A percentile compares a stretch with the other conserved stretches of the same genome.
Evolutionary conservation across 2,797 vertebrate genomes (phyloP).

Genomic region (Melanotaenia nigrans): DNA sequence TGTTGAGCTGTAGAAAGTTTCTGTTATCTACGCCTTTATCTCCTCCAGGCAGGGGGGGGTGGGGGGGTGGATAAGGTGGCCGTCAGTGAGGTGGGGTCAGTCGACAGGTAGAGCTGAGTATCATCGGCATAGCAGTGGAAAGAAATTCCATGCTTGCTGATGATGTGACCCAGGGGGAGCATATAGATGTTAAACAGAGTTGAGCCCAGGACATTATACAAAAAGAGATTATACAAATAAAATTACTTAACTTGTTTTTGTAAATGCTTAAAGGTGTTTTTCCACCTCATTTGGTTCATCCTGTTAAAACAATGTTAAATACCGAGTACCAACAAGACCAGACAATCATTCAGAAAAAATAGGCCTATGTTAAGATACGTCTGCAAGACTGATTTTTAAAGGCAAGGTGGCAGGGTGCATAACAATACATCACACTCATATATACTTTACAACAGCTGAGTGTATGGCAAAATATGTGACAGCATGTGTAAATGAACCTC

Average conservation of each 20-base stretch:
- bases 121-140: too few relatives aligned
- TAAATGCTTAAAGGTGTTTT: neutral
- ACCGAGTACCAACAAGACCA: slow-evolving; percentile 18
- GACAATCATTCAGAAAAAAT: slow-evolving; percentile 25
- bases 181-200: too few relatives aligned
- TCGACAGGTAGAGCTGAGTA: too few relatives aligned
- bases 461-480: slow-evolving; percentile 40
- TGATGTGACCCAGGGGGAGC: too few relatives aligned
- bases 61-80: too few relatives aligned
- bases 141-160: too few relatives aligned
- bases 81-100: too few relatives aligned
- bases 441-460: slow-evolving; percentile 24
- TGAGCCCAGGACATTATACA: too few relatives aligned
- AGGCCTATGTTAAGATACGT: slow-evolving; percentile 15
- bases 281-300: slow-evolving; percentile 22
- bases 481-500: slow-evolving; percentile 56
- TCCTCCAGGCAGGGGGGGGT: too few relatives aligned
- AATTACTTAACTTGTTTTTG: accelerated
- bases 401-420: slow-evolving; percentile 36
- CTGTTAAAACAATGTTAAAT: slow-evolving; percentile 39
- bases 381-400: slow-evolving; percentile 48
- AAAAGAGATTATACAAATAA: too few relatives aligned
- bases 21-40: too few relatives aligned
- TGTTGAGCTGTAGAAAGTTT: too few relatives aligned
- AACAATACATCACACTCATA: slow-evolving; percentile 52